These are phyloP conservation scores for Trachelus tabidus DNA, from an alignment of 2,888 invertebrate species.

Conservation along the genomic window DNA sequence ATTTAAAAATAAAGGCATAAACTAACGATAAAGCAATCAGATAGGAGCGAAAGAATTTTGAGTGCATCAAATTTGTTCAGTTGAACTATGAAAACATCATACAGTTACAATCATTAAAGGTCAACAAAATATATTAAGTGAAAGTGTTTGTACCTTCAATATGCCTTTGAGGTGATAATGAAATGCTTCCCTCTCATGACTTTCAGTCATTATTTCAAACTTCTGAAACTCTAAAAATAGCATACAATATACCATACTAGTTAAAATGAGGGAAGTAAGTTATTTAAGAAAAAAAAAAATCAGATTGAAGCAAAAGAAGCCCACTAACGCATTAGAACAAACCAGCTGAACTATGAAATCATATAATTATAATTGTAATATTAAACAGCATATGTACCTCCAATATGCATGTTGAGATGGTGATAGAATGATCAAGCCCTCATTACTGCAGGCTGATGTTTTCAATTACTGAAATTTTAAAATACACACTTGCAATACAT, in stretches of 20 bases:
- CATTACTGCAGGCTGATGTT: too few relatives aligned
- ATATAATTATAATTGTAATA: too few relatives aligned
- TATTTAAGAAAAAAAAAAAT: too few relatives aligned
- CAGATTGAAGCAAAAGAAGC: too few relatives aligned
- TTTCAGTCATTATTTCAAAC: too few relatives aligned
- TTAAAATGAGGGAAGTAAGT: background rate
- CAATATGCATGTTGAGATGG: too few relatives aligned
- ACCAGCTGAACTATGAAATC: too few relatives aligned
- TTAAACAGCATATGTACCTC: too few relatives aligned
- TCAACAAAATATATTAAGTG: background rate
- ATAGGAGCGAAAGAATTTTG: conserved; percentile 67
- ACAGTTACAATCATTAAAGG: background rate
- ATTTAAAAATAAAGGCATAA: background rate
- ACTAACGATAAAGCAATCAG: conserved; percentile 56
- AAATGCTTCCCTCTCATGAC: too few relatives aligned
- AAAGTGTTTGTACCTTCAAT: background rate
- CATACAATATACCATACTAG: background rate
- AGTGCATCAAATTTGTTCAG: conserved; percentile 55
- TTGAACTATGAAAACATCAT: conserved; percentile 64
- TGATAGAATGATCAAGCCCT: too few relatives aligned
- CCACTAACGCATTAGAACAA: too few relatives aligned
- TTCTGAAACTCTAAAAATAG: background rate
- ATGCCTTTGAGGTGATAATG: background rate
- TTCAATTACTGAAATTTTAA: background rate
- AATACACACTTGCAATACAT: background rate